Evolutionary conservation across 2,113 vertebrate genomes (phyloP), one percentile per base, ranked within the genome.

Genomic region (Gymnorhina tibicen): DNA sequence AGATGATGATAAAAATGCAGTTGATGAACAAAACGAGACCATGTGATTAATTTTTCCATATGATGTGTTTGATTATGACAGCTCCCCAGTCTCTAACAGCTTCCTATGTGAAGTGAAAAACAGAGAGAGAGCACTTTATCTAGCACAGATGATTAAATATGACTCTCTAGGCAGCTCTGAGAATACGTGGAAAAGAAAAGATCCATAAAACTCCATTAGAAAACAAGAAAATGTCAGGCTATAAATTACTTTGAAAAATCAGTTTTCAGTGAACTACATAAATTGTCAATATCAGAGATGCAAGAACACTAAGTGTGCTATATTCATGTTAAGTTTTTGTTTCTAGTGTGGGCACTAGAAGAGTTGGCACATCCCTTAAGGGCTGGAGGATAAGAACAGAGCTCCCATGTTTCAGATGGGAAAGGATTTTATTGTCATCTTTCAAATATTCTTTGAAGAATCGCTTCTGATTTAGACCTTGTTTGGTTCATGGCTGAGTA

Each of bases 61-160:
- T 85, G 89, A 91, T 11, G 18, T 88, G 73, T 93, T 81, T 92
- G 82, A 91, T 81, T 93, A 47, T 83, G 91, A 93, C 81, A 95
- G 74, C 67, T 91, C 72, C 92, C 72, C 70, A 35, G 50, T 50
- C 83, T 55, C 52, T 70, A 63, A 80, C 42, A 89, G 92, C 86
- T 92, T 96, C 77, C 58, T 60, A 49, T 69, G 39, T 77, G 55
- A 77, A 89, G 22, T 52, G 35, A 69, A 49, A 93, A 93, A 42
- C 35, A 87, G 62, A 68, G 41, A 86, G 37, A 32, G 24, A 30
- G 41, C 27, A 30, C 64, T 95, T 94, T 63, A 58, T 88, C 56
- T 63, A 75, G 69, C 22, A 39, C 68, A 72, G 64, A 42, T 92
- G 85, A 88, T 85, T 76, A 94, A 92, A 87, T 89, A 46, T 13